phyloP scores from a whole-genome alignment of 1,140 invertebrate species.

The Cydia amplana region DNA sequence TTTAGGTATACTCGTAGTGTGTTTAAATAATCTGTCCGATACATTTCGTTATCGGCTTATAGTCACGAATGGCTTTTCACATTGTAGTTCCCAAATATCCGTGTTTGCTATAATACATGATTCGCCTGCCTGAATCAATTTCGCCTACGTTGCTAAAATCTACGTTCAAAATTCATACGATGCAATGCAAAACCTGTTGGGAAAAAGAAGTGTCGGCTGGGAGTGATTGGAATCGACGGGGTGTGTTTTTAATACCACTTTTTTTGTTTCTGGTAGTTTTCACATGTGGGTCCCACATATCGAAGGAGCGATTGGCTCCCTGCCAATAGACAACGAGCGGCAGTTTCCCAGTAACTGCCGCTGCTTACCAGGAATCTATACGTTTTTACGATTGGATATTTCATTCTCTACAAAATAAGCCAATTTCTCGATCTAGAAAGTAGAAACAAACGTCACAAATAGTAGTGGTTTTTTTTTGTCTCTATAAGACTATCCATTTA shows the following conservation, averaged over 20 bases:
- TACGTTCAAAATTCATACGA: background rate
- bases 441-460: no score
- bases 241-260: constrained; percentile 29
- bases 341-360: constrained; percentile 21
- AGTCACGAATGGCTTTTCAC: background rate
- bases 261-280: constrained; percentile 27
- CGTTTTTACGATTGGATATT: background rate
- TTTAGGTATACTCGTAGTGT: background rate
- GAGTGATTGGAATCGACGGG: constrained; percentile 30
- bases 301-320: constrained; percentile 10
- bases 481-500: no score
- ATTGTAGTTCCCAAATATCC: background rate
- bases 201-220: constrained; percentile 28
- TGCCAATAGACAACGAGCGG: constrained; percentile 24
- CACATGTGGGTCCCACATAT: constrained; percentile 20
- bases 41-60: constrained; percentile 12
- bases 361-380: constrained; percentile 13
- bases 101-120: constrained; percentile 8
- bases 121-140: background rate
- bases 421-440: background rate
- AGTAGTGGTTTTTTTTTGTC: no score
- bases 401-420: background rate
- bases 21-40: constrained; percentile 12
- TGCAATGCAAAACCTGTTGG: constrained; percentile 23
- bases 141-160: constrained; percentile 1